These are phyloP conservation scores for Diglossa brunneiventris DNA, from an alignment of 2,113 vertebrate species.

Conservation along the genomic window DNA sequence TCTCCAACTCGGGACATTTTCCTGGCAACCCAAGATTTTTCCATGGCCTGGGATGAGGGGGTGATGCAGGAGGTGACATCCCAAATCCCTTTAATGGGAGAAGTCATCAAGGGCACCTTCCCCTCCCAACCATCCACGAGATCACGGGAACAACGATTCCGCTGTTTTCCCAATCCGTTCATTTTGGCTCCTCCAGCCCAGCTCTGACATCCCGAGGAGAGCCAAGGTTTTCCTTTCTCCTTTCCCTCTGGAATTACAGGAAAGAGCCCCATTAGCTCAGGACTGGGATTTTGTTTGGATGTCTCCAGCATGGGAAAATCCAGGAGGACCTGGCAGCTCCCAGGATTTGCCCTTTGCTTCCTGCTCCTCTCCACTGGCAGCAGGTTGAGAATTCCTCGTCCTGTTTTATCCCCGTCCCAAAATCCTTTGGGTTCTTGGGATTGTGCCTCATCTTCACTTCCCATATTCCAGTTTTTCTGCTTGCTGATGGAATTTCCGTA, in stretches of 20 bases:
- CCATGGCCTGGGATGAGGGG: not conserved
- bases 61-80: not conserved
- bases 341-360: not conserved
- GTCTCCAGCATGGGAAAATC: not conserved
- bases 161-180: not conserved
- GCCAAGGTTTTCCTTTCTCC: not conserved
- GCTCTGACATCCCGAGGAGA: not conserved
- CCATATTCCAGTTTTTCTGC: not conserved
- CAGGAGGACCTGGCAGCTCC: not conserved
- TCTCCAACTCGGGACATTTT: not conserved
- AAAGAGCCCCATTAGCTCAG: not conserved
- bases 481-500: not conserved
- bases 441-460: not conserved
- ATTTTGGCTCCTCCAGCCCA: not conserved
- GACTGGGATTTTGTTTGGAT: not conserved
- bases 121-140: not conserved
- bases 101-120: not conserved
- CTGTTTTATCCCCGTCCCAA: too few relatives aligned
- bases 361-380: accelerated
- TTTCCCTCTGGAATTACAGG: not conserved
- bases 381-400: not conserved
- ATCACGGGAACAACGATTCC: not conserved
- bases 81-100: not conserved
- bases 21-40: not conserved
- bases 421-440: not conserved